phyloP scores from a whole-genome alignment of 2,888 invertebrate species.

The Congeria kusceri region DNA sequence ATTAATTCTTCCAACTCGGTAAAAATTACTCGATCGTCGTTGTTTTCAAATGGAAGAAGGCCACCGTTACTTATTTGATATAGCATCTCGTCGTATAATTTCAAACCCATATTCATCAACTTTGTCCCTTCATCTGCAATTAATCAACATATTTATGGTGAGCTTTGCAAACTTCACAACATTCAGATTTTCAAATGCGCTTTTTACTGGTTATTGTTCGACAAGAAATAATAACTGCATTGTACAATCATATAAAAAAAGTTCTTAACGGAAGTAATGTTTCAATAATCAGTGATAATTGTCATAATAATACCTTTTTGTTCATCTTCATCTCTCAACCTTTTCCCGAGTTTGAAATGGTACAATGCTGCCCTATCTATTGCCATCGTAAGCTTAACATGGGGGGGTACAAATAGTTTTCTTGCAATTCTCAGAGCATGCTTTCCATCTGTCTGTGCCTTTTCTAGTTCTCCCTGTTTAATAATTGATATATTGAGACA shows the following conservation, averaged over 20 bases:
- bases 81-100: not conserved
- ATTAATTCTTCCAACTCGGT: not conserved
- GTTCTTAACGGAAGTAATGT: too few species aligned
- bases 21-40: not conserved
- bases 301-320: not conserved
- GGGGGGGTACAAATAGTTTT: conserved; percentile 25
- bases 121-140: too few species aligned
- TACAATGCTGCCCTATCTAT: conserved; percentile 31
- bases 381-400: conserved; percentile 31
- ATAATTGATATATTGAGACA: too few species aligned
- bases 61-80: not conserved
- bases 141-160: too few species aligned
- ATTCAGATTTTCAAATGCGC: too few species aligned
- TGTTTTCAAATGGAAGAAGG: not conserved
- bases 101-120: not conserved
- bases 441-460: conserved; percentile 30
- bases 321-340: not conserved
- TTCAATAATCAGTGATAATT: too few species aligned
- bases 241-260: too few species aligned
- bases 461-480: conserved; percentile 8
- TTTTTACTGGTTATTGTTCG: too few species aligned
- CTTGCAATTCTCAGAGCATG: conserved; percentile 18
- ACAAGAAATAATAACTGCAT: too few species aligned
- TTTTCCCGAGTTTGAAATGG: conserved; percentile 35
- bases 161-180: too few species aligned